Evolutionary conservation across 2,113 vertebrate species (phyloP).

Genomic region (Odontophorus gujanensis): DNA sequence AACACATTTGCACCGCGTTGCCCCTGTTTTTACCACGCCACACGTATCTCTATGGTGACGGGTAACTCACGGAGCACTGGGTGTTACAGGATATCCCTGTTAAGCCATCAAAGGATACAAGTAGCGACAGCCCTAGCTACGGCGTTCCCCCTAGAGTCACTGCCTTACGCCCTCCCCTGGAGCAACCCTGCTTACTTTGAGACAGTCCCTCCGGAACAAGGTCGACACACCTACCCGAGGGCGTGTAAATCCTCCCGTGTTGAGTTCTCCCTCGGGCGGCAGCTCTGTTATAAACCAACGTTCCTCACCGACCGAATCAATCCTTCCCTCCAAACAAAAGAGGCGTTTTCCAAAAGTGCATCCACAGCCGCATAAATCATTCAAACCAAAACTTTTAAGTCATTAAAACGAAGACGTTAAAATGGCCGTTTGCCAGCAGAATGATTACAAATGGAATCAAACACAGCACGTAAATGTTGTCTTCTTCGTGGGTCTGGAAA

Average conservation of each 20-base stretch:
- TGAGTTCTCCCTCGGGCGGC: neutral
- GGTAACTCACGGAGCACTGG: neutral
- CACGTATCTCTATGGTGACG: neutral
- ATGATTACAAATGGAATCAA: neutral
- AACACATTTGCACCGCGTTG: neutral
- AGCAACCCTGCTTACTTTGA: neutral
- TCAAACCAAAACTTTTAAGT: neutral
- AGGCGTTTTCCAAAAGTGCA: neutral
- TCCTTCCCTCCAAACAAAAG: neutral
- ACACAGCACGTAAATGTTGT: neutral
- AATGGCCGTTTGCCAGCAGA: neutral
- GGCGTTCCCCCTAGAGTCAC: neutral
- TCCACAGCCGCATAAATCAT: neutral
- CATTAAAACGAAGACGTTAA: neutral
- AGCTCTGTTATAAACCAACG: neutral
- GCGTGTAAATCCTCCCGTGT: neutral
- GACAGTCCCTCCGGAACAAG: neutral
- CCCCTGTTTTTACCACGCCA: neutral
- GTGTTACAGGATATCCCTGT: neutral
- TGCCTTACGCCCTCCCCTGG: neutral
- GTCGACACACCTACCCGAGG: rapidly evolving
- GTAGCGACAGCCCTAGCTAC: neutral
- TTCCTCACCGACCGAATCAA: neutral
- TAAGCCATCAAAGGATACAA: neutral
- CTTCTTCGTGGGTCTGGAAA: no score